Conservation (phyloP, 2,113 vertebrate species). For the Anolis sagrei region DNA sequence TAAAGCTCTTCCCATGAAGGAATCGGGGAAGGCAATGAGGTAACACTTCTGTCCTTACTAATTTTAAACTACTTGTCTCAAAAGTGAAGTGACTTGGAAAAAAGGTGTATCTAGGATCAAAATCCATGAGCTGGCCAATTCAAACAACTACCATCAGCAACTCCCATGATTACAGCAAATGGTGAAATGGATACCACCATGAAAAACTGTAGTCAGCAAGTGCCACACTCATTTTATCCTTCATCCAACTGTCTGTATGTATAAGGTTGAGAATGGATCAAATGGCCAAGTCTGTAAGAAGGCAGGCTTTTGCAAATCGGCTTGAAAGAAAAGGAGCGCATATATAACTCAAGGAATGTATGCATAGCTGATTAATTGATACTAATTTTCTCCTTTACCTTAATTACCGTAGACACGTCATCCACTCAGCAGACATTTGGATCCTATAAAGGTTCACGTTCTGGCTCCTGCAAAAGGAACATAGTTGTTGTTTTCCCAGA, state of each 20-base stretch:
- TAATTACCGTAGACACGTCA: constrained; percentile 51
- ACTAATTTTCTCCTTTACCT: constrained; percentile 55
- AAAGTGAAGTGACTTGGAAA: background rate
- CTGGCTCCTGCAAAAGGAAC: constrained; percentile 51
- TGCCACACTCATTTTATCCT: too few relatives aligned
- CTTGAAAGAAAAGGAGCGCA: too few relatives aligned
- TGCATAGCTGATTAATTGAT: background rate
- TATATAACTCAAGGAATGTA: background rate
- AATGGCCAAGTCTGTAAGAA: too few relatives aligned
- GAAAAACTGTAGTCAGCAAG: too few relatives aligned
- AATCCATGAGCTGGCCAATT: background rate
- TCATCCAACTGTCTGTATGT: too few relatives aligned
- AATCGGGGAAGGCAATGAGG: background rate
- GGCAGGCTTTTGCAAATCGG: too few relatives aligned
- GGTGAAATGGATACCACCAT: background rate
- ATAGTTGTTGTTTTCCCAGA: background rate
- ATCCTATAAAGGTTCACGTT: constrained; percentile 67
- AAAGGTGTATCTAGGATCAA: background rate
- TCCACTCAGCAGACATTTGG: constrained; percentile 66
- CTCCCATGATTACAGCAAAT: background rate
- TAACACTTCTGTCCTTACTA: too few relatives aligned
- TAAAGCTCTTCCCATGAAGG: background rate
- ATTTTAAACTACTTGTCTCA: background rate
- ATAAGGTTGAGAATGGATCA: too few relatives aligned
- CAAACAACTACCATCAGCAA: background rate